Conservation (phyloP, 2,797 vertebrate species). For the Chaetophractus vellerosus region DNA sequence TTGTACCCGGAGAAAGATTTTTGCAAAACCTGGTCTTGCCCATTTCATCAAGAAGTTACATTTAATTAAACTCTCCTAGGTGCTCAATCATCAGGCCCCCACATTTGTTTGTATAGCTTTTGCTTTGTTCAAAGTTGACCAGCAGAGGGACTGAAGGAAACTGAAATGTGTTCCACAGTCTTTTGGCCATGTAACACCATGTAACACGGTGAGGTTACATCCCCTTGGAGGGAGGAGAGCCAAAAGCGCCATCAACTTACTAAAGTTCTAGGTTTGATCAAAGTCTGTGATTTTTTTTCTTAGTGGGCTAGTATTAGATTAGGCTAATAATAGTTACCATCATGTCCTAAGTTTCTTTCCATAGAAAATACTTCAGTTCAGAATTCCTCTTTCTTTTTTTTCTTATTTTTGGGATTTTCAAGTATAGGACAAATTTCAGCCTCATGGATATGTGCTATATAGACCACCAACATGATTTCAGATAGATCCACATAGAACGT, state of each 20-base stretch:
- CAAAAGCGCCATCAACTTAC: not conserved
- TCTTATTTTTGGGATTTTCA: not conserved
- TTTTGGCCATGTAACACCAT: not conserved
- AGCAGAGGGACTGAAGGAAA: not conserved
- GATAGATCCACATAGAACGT: not conserved
- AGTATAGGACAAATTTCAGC: not conserved
- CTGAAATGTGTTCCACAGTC: not conserved
- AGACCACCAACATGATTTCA: not conserved
- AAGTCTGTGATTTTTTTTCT: not conserved
- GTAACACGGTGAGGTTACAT: rapidly evolving
- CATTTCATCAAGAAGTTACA: not conserved
- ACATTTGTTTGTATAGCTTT: not conserved
- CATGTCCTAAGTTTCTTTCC: not conserved
- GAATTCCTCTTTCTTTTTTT: not conserved
- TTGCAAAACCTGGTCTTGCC: not conserved
- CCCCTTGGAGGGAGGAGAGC: not conserved
- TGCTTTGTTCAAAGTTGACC: not conserved
- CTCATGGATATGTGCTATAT: not conserved
- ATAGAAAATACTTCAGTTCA: not conserved
- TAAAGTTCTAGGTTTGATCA: not conserved
- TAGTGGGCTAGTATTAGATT: not conserved
- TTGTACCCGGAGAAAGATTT: not conserved
- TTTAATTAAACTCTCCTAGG: not conserved
- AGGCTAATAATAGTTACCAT: not conserved
- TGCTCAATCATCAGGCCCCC: not conserved